Percentiles rank a stretch among this genome's conserved stretches.
phyloP scores from a whole-genome alignment of 1,140 invertebrate species.

The Drosophila setifemur region DNA sequence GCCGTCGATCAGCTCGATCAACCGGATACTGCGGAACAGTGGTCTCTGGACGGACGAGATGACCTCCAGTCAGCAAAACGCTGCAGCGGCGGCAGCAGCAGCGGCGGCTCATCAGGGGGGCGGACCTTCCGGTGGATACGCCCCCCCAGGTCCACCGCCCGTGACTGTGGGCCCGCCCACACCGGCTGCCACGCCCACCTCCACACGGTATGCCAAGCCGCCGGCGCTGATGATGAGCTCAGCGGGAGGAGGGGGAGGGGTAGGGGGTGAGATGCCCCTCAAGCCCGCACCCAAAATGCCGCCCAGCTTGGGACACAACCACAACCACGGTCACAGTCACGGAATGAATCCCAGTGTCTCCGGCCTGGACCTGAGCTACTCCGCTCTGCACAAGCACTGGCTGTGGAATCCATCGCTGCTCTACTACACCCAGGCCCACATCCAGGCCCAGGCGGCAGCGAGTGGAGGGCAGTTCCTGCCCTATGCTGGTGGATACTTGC shows the following conservation, averaged over 20 bases:
- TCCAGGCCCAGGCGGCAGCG: conserved; percentile 64
- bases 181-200: conserved; percentile 4
- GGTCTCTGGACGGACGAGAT: conserved; percentile 88
- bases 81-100: conserved; percentile 64
- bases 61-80: conserved; percentile 80
- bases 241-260: background rate
- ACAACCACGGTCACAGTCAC: conserved; percentile 31
- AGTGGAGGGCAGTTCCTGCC: conserved; percentile 61
- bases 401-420: conserved; percentile 79
- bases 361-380: conserved; percentile 70
- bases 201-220: conserved; percentile 34
- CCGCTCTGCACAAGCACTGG: conserved; percentile 78
- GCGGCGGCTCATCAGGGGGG: conserved; percentile 53
- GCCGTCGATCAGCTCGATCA: conserved; percentile 97
- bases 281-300: conserved; percentile 65
- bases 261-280: conserved; percentile 45
- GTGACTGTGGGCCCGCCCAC: background rate
- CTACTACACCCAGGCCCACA: conserved; percentile 75
- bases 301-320: conserved; percentile 23
- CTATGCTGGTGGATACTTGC: conserved; percentile 52
- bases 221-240: conserved; percentile 23
- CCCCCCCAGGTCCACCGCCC: conserved; percentile 18
- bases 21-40: conserved; percentile 95
- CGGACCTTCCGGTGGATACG: conserved; percentile 35
- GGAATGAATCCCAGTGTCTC: conserved; percentile 14